These are phyloP conservation scores for Drosophila lacicola DNA, from an alignment of 2,888 invertebrate species.

Conservation along the genomic window DNA sequence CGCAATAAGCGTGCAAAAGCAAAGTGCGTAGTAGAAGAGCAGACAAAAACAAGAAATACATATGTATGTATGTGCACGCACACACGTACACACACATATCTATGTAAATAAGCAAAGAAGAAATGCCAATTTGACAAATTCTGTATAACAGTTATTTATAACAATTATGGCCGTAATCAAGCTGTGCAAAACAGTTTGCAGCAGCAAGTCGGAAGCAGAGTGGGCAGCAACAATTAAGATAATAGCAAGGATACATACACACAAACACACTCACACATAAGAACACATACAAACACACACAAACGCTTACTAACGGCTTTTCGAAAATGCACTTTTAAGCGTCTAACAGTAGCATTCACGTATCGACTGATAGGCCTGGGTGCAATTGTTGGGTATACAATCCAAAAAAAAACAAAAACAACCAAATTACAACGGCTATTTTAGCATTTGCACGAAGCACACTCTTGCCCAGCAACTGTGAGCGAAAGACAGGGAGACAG, in stretches of 20 bases:
- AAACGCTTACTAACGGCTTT: constrained; percentile 32
- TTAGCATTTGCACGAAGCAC: constrained; percentile 47
- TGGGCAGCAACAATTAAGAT: constrained; percentile 14
- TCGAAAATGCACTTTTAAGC: constrained; percentile 10
- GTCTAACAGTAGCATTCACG: constrained; percentile 6
- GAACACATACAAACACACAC: not conserved
- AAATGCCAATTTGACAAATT: constrained; percentile 31
- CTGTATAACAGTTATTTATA: constrained; percentile 33
- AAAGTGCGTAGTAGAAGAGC: constrained; percentile 73
- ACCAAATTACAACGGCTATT: constrained; percentile 56
- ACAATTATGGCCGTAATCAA: constrained; percentile 2
- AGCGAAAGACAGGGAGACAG: constrained; percentile 17
- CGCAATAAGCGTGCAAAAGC: constrained; percentile 66
- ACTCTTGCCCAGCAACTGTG: constrained; percentile 20
- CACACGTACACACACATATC: not conserved
- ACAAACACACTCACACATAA: not conserved
- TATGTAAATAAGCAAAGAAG: constrained; percentile 14
- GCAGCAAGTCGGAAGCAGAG: constrained; percentile 6
- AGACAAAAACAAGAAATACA: constrained; percentile 27
- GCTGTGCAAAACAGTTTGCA: constrained; percentile 1
- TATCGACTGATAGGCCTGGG: constrained; percentile 1
- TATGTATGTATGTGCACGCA: not conserved
- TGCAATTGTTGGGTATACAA: constrained; percentile 48
- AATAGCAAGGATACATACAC: constrained; percentile 22
- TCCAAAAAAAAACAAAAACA: constrained; percentile 21